phyloP scores from a whole-genome alignment of 1,140 invertebrate genomes.

The Pomacea maculata region DNA sequence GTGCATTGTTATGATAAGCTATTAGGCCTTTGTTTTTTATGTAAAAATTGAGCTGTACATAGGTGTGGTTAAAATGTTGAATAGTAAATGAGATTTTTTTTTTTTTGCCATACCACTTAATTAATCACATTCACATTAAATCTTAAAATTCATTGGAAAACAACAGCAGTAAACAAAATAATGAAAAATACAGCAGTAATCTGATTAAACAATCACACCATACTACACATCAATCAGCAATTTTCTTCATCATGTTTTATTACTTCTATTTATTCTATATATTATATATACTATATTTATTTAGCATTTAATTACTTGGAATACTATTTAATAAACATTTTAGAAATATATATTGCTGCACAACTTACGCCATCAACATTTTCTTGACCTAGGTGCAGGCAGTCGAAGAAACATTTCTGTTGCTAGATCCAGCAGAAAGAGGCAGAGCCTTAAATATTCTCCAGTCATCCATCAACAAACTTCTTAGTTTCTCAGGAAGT shows the following conservation, averaged over 20 bases:
- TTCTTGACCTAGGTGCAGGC: constrained; percentile 12
- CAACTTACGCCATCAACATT: not conserved
- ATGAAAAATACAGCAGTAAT: not conserved
- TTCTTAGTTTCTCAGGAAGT: constrained; percentile 18
- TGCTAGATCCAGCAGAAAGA: constrained; percentile 7
- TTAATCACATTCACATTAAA: too few relatives aligned
- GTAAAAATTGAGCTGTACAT: too few relatives aligned
- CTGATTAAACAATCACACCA: not conserved
- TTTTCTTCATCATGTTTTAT: too few relatives aligned
- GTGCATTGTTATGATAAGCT: too few relatives aligned
- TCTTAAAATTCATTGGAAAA: not conserved
- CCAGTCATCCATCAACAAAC: constrained; percentile 18
- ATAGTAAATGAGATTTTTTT: too few relatives aligned
- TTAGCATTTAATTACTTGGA: not conserved
- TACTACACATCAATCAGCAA: too few relatives aligned
- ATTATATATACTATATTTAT: not conserved
- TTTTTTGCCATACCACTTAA: too few relatives aligned
- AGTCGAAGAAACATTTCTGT: constrained; percentile 22
- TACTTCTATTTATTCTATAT: too few relatives aligned
- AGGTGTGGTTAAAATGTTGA: too few relatives aligned
- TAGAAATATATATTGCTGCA: not conserved
- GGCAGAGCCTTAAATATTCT: constrained; percentile 21
- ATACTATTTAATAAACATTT: not conserved
- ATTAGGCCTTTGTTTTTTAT: too few relatives aligned
- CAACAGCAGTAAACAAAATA: not conserved